phyloP scores from a whole-genome alignment of 2,888 invertebrate genomes.

The Trissolcus brochymenae region DNA sequence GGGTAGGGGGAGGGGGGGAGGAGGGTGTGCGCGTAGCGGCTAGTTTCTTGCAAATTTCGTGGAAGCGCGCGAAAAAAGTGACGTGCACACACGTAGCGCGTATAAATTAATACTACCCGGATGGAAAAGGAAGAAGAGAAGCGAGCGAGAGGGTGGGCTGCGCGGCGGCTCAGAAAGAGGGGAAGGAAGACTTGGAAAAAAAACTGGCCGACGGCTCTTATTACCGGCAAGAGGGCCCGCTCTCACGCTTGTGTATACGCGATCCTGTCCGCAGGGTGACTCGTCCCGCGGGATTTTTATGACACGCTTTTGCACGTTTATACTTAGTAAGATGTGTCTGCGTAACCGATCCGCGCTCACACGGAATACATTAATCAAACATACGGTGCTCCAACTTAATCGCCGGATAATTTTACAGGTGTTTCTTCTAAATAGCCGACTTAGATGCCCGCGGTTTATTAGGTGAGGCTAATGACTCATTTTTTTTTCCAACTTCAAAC shows the following conservation, averaged over 20 bases:
- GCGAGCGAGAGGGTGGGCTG: slow-evolving; percentile 57
- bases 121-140: slow-evolving; percentile 55
- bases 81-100: slow-evolving; percentile 76
- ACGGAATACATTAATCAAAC: slow-evolving; percentile 3
- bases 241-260: slow-evolving; percentile 72
- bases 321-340: slow-evolving; percentile 37
- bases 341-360: slow-evolving; percentile 15
- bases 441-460: no score
- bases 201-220: slow-evolving; percentile 76
- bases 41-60: slow-evolving; percentile 77
- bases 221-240: slow-evolving; percentile 72
- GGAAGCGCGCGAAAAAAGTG: slow-evolving; percentile 74
- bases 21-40: slow-evolving; percentile 66
- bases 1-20: slow-evolving; percentile 26
- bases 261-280: slow-evolving; percentile 65
- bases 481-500: background rate
- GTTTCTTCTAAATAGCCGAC: no score
- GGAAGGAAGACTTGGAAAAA: slow-evolving; percentile 65
- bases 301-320: slow-evolving; percentile 60
- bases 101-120: slow-evolving; percentile 75
- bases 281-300: slow-evolving; percentile 73
- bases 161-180: slow-evolving; percentile 51
- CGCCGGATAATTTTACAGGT: no score
- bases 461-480: no score
- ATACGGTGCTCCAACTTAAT: background rate